These are phyloP conservation scores for Platycercus adscitus DNA, from an alignment of 2,113 vertebrate species.

Conservation along the genomic window DNA sequence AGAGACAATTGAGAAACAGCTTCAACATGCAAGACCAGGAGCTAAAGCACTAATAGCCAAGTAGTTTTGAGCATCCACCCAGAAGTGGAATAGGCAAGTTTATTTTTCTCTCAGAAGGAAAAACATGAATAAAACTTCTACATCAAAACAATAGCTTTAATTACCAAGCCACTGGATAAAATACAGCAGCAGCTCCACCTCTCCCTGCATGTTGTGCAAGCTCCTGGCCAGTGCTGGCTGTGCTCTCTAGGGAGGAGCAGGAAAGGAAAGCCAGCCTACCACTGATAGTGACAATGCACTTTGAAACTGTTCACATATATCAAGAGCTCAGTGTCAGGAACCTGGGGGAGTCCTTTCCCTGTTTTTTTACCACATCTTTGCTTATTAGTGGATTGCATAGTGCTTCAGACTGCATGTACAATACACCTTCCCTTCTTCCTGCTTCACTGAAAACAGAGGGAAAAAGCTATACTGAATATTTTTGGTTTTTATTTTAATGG, in stretches of 20 bases:
- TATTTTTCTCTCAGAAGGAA: background rate
- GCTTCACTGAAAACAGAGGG: background rate
- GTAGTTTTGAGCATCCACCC: background rate
- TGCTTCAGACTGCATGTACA: background rate
- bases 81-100: background rate
- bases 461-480: background rate
- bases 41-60: background rate
- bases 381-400: background rate
- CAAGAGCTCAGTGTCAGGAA: background rate
- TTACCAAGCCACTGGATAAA: background rate
- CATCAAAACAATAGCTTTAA: background rate
- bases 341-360: background rate
- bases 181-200: background rate
- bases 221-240: background rate
- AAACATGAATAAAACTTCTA: background rate
- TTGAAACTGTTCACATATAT: background rate
- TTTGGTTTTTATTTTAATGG: background rate
- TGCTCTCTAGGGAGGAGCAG: background rate
- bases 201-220: background rate
- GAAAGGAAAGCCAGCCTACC: background rate
- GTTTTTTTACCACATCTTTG: background rate
- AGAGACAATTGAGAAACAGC: background rate
- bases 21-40: background rate
- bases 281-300: fast-evolving
- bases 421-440: background rate